These are phyloP conservation scores for Misgurnus mizolepis DNA, from an alignment of 2,113 vertebrate genomes.

Conservation along the genomic window DNA sequence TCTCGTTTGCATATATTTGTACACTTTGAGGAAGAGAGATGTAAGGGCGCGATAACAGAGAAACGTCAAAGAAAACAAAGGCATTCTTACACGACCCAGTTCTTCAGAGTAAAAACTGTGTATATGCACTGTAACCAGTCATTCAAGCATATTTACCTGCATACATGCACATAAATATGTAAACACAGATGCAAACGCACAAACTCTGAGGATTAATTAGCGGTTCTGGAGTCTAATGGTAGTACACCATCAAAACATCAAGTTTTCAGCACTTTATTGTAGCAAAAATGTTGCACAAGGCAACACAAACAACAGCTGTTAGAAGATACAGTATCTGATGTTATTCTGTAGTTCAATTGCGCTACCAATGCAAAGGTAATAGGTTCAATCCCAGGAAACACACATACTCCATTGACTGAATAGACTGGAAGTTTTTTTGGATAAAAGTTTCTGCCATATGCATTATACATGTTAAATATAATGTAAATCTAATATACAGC, in stretches of 20 bases:
- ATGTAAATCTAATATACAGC: no score
- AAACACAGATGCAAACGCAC: conserved; percentile 26
- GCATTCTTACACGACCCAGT: neutral
- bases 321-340: no score
- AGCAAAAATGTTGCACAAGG: neutral
- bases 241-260: conserved; percentile 34
- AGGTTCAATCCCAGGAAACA: no score
- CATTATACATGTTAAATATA: no score
- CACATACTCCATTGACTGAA: no score
- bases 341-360: no score
- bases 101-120: conserved; percentile 8
- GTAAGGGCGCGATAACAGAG: neutral
- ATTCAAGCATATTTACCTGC: neutral
- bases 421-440: no score
- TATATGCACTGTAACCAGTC: neutral
- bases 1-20: conserved; percentile 50
- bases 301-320: neutral
- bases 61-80: conserved; percentile 14
- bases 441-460: no score
- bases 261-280: neutral
- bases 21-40: conserved; percentile 39
- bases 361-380: no score
- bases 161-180: neutral
- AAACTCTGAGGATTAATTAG: conserved; percentile 49
- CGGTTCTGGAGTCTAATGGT: conserved; percentile 44